Base-by-base conservation (phyloP, 1,140 invertebrate species). In the Caenorhabditis remanei region DNA sequence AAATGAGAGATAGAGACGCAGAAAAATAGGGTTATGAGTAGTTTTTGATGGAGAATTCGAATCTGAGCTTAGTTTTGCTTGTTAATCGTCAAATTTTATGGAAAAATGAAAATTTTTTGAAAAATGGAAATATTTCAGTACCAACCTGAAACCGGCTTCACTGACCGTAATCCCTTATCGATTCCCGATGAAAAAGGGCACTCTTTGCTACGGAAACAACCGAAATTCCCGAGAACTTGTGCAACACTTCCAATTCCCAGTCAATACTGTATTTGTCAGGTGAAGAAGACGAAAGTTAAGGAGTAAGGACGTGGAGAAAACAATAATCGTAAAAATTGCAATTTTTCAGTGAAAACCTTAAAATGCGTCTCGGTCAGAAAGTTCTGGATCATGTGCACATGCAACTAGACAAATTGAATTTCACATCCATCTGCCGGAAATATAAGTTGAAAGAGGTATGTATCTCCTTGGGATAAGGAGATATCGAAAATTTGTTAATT, bases 141-240 rank as follows among this genome's bases (percentile, higher is more conserved):
- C 32, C 61, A 63, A 63, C 61, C 61, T 32, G 8, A 7, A 3
- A 9, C 61, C 1, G 8, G 4, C 4, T 63, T 32, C 32, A 24
- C 9, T 13, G 32, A 40, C 14, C 61, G 61, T 11, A 14, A 63
- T 1, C 21, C 32, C 0, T 1, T 63, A 7, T 8, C 7, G 0
- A 63, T 63, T 63, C 61, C 61, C 7, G 32, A 63, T 24, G 61
- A 63, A 14, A 63, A 63, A 63, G 61, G 61, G 7, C 24, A 63
- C 24, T 63, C 61, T 21, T 63, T 63, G 24, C 24, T 63, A 32
- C 61, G 61, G 4, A 6, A 19, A 32, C 61, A 63, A 63, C 61
- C 61, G 7, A 7, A 8, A 3, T 32, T 32, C 32, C 61, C 61
- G 8, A 63, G 61, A 32, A 40, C 61, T 9, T 63, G 61, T 40